Percentiles rank a stretch among this genome's conserved stretches.
phyloP scores from a whole-genome alignment of 2,797 vertebrate genomes.

The Threskiornis aethiopicus region DNA sequence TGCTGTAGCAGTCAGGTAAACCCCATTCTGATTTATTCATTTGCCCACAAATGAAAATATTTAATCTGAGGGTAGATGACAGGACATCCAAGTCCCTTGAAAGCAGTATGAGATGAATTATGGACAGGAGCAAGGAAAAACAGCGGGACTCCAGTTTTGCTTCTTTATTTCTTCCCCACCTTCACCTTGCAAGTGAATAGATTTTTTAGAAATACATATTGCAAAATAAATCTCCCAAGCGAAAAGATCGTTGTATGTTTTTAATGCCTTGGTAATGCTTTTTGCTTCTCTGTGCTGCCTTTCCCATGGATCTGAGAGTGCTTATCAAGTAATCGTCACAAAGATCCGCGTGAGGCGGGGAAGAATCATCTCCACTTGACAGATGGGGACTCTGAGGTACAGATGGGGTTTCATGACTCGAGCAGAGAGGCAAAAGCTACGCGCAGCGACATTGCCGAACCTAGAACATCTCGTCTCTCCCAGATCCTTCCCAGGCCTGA shows the following conservation, averaged over 20 bases:
- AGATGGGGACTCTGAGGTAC: neutral
- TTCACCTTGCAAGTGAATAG: neutral
- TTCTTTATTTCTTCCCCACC: neutral
- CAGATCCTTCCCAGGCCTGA: neutral
- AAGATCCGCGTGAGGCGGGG: neutral
- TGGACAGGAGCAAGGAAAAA: neutral
- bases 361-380: neutral
- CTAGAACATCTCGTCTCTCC: neutral
- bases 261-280: neutral
- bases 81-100: neutral
- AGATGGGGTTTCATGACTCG: neutral
- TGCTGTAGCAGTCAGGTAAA: neutral
- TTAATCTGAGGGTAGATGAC: neutral
- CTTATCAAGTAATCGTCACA: neutral
- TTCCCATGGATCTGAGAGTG: neutral
- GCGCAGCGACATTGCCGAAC: fast-evolving
- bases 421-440: neutral
- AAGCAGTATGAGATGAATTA: neutral
- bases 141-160: fast-evolving
- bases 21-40: neutral
- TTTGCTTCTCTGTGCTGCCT: neutral
- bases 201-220: neutral
- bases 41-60: neutral
- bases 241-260: neutral
- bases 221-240: neutral